Conservation (phyloP, 2,113 vertebrate genomes). For the Grallaria varia region DNA sequence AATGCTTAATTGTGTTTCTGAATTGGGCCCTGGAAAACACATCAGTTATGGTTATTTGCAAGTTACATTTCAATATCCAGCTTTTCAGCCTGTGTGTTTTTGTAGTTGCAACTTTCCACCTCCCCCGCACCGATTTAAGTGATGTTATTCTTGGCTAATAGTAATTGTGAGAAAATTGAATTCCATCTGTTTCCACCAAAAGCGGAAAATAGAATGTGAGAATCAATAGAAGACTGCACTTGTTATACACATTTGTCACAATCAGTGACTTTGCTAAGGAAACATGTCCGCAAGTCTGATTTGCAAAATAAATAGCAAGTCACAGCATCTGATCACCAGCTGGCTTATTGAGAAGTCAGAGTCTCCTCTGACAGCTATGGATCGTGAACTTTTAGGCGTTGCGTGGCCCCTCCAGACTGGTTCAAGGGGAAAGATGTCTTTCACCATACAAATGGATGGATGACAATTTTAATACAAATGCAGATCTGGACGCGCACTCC, state of each 20-base stretch:
- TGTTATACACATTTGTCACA: conserved; percentile 64
- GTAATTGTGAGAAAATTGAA: conserved; percentile 66
- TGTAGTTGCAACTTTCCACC: conserved; percentile 58
- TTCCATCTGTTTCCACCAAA: conserved; percentile 69
- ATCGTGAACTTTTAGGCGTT: neutral
- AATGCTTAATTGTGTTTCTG: neutral
- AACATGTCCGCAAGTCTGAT: conserved; percentile 42
- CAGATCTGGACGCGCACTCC: neutral
- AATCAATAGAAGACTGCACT: conserved; percentile 68
- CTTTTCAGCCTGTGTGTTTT: conserved; percentile 47
- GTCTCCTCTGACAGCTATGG: neutral
- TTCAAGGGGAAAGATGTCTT: neutral
- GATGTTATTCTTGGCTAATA: conserved; percentile 72
- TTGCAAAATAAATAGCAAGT: conserved; percentile 56
- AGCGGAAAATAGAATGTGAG: conserved; percentile 64
- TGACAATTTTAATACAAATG: neutral
- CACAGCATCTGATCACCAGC: conserved; percentile 45
- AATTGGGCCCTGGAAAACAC: neutral
- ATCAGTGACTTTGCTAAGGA: conserved; percentile 50
- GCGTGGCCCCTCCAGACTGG: neutral
- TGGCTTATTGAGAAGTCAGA: conserved; percentile 30
- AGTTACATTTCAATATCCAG: conserved; percentile 46
- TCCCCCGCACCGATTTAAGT: conserved; percentile 58
- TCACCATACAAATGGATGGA: neutral
- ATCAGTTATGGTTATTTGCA: conserved; percentile 25